phyloP scores from a whole-genome alignment of 2,113 vertebrate genomes.

The Clupea harengus region DNA sequence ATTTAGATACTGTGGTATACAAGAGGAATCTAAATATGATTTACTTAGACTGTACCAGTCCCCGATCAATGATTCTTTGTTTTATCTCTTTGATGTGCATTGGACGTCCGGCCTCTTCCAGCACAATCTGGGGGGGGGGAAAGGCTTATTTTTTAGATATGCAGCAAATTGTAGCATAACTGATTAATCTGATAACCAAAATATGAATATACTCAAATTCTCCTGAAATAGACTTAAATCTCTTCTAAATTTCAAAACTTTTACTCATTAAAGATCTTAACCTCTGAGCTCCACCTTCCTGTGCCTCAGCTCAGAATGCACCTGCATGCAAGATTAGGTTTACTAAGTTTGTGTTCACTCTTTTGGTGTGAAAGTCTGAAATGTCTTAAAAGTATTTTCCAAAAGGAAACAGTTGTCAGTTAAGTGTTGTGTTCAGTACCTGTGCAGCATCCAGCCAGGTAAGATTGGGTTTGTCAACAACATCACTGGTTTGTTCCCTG shows the following conservation, averaged over 20 bases:
- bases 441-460: conserved; percentile 81
- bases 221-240: no score
- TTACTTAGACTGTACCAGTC: conserved; percentile 80
- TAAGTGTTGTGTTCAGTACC: conserved; percentile 51
- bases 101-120: conserved; percentile 75
- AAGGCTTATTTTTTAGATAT: neutral
- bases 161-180: neutral
- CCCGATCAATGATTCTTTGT: conserved; percentile 75
- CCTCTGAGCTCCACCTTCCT: neutral
- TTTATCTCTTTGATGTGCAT: conserved; percentile 84
- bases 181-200: no score
- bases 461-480: conserved; percentile 76
- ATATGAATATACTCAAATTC: no score
- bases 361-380: neutral
- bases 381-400: neutral
- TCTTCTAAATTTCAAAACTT: neutral
- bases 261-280: neutral
- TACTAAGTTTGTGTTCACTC: neutral
- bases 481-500: conserved; percentile 71
- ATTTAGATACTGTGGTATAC: neutral
- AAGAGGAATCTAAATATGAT: neutral
- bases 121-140: conserved; percentile 64
- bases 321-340: neutral
- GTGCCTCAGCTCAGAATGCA: neutral
- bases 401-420: no score